Evolutionary conservation across 53 echinoderm and acorn worm genomes (phyloP), one percentile per base, ranked within the genome.

Genomic region (Antedon mediterranea): DNA sequence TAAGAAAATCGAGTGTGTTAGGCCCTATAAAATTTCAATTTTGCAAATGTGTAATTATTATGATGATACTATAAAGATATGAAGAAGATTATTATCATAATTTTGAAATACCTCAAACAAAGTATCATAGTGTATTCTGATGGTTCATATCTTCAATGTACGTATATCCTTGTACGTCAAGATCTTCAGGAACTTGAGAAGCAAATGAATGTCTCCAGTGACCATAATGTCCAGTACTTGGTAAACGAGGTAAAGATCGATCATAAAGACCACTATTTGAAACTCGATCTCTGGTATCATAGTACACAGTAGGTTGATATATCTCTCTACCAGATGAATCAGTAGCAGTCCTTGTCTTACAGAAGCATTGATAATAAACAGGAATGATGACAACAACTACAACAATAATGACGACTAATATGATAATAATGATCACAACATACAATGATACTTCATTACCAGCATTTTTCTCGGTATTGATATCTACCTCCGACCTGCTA

Each of bases 181-280:
- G 57, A 57, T 57, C 57, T 18, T 57, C 57, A 26, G 57, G 57
- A 57, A 57, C 57, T 57, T 57, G 57, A 57, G 57, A 57, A 57
- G 57, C 57, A 57, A 57, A 57, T 57, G 57, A 57, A 26, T 57
- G 57, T 57, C 57, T 57, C 57, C 57, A 57, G 57, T 8, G 57
- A 57, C 57, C 13, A 57, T 57, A 57, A 8, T 57, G 57, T 23
- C 57, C 57, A 57, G 57, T 11, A 23, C 57, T 57, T 23, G 57
- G 57, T 57, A 57, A 57, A 57, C 57, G 57, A 57, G 57, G 57
- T 57, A 57, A 57, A 57, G 57, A 57, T 57, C 57, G 57, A 57
- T 57, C 57, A 18, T 57, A 57, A 6, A 57, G 13, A 57, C 57
- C 57, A 57, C 57, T 57, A 57, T 57, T 57, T 41, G 41, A 41